Conservation (phyloP, 2,888 invertebrate species). For the Mystacides longicornis region DNA sequence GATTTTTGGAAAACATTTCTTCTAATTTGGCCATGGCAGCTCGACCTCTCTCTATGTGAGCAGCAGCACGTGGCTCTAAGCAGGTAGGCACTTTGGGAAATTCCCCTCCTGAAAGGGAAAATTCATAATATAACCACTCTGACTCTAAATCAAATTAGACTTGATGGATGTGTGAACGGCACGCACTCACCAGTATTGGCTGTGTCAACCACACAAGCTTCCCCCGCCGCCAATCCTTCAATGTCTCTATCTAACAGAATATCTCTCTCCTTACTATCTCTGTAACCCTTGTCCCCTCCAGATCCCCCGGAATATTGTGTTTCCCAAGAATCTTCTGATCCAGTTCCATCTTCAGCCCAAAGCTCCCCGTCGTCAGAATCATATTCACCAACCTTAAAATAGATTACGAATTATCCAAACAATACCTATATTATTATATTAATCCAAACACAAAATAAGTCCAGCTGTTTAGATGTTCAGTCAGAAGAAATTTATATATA, state of each 20-base stretch:
- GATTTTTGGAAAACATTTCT: constrained; percentile 72
- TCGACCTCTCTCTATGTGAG: constrained; percentile 69
- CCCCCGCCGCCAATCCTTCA: constrained; percentile 5
- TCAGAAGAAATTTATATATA: background rate
- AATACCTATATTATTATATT: background rate
- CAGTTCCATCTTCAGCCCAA: constrained; percentile 62
- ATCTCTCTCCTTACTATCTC: constrained; percentile 9
- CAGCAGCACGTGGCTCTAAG: constrained; percentile 58
- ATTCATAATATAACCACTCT: too few relatives aligned
- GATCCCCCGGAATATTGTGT: constrained; percentile 59
- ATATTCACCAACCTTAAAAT: constrained; percentile 55
- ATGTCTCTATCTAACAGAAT: background rate
- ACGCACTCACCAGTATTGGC: too few relatives aligned
- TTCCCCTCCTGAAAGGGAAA: constrained; percentile 9
- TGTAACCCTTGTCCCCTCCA: constrained; percentile 21
- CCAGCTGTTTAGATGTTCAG: background rate
- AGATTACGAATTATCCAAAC: background rate
- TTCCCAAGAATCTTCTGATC: constrained; percentile 73
- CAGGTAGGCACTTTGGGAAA: constrained; percentile 36
- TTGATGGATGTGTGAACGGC: too few relatives aligned
- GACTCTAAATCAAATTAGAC: too few relatives aligned
- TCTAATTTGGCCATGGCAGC: constrained; percentile 68
- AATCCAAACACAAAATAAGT: background rate
- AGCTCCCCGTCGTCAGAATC: constrained; percentile 71
- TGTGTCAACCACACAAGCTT: background rate